Evolutionary conservation across 2,888 invertebrate genomes (phyloP).

Genomic region (Leptothorax acervorum): DNA sequence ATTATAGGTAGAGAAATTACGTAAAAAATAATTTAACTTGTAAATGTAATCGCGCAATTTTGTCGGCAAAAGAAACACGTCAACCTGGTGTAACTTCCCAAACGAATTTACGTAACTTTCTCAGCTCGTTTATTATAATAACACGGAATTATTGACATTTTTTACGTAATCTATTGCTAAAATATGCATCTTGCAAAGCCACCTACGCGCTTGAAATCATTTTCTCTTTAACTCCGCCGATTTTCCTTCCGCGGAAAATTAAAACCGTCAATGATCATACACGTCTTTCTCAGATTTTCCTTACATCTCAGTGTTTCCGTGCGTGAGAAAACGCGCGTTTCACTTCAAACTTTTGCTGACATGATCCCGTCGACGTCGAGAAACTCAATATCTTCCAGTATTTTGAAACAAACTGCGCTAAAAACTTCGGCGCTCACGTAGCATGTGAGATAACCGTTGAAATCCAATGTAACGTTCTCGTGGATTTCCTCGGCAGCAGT

Average conservation of each 20-base stretch:
- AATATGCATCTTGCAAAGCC: not conserved
- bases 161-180: conserved; percentile 3
- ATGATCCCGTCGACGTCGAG: conserved; percentile 14
- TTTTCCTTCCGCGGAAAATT: conserved; percentile 18
- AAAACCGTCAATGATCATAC: conserved; percentile 17
- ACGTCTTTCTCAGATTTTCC: conserved; percentile 24
- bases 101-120: not conserved
- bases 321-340: not conserved
- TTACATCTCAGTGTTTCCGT: not conserved
- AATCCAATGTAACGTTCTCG: conserved; percentile 14
- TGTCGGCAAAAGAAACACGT: not conserved
- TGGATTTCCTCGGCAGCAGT: not conserved
- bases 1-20: not conserved
- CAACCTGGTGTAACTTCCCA: not conserved
- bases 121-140: conserved; percentile 4
- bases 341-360: not conserved
- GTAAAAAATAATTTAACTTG: not conserved
- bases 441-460: not conserved
- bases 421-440: conserved; percentile 11
- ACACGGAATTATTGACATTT: not conserved
- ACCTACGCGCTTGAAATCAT: not conserved
- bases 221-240: not conserved
- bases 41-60: not conserved
- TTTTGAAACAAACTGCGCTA: conserved; percentile 15
- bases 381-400: conserved; percentile 38